phyloP scores from a whole-genome alignment of 2,888 invertebrate genomes.

The Abrostola triplasia region DNA sequence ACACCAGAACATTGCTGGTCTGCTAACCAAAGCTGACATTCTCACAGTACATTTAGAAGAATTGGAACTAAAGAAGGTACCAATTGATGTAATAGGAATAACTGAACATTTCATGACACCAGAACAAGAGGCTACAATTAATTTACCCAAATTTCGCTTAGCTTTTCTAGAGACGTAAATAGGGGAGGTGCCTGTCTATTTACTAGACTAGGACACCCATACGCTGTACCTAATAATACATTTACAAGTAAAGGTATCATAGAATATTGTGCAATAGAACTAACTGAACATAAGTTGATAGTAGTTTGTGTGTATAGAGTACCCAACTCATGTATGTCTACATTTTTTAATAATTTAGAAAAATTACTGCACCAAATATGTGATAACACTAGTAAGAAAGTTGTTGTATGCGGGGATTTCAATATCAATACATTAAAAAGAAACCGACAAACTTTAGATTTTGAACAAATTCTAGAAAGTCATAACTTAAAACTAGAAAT shows the following conservation, averaged over 20 bases:
- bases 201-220: slow-evolving; percentile 5
- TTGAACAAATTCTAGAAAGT: slow-evolving; percentile 11
- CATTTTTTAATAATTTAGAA: slow-evolving; percentile 10
- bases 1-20: slow-evolving; percentile 11
- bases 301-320: slow-evolving; percentile 9
- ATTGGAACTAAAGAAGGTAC: slow-evolving; percentile 10
- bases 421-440: slow-evolving; percentile 11
- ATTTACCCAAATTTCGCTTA: slow-evolving; percentile 9
- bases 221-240: not conserved
- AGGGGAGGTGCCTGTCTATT: slow-evolving; percentile 15
- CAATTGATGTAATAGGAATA: slow-evolving; percentile 12
- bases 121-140: slow-evolving; percentile 4
- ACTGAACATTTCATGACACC: slow-evolving; percentile 15
- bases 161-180: slow-evolving; percentile 15
- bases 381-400: slow-evolving; percentile 11
- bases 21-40: slow-evolving; percentile 10
- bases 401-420: slow-evolving; percentile 7
- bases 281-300: slow-evolving; percentile 5
- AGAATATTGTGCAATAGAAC: slow-evolving; percentile 16
- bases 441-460: slow-evolving; percentile 12
- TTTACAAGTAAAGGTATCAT: slow-evolving; percentile 7
- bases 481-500: slow-evolving; percentile 14
- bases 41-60: slow-evolving; percentile 13
- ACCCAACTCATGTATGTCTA: slow-evolving; percentile 5
- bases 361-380: slow-evolving; percentile 1